Base-by-base conservation (phyloP, 1,140 invertebrate genomes). In the Drosophila rhopaloa region DNA sequence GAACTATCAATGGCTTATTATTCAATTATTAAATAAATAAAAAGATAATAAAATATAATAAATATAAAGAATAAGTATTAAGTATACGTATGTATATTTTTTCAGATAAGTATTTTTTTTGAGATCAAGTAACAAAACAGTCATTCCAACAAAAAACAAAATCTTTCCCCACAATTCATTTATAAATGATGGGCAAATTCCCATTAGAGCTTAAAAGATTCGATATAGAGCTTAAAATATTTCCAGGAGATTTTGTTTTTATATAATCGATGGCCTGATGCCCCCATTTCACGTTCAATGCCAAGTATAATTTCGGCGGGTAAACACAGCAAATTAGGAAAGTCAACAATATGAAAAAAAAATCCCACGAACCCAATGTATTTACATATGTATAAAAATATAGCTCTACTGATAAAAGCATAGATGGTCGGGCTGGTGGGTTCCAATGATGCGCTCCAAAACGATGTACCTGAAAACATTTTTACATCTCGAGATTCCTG, bases 291-390 rank as follows among this genome's bases (percentile, higher is more conserved):
- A 50, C 43, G 68, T 78, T 78, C 81, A 85, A 85, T 81, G 81
- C 73, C 81, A 84, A 85, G 81, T 78, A 66, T 84, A 85, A 85
- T 70, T 85, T 85, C 58, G 72, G 60, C 61, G 81, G 53, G 66
- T 41, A 75, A 76, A 66, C 74, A 70, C 60, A 61, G 47, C 77
- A 73, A 81, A 78, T 85, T 85, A 65, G 73, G 66, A 68, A 77
- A 65, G 81, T 77, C 79, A 80, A 72, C 76, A 84, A 79, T 80
- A 68, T 80, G 67, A 81, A 61, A 80, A 68, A 79, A 79, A 56
- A 81, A 54, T 38, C 66, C 65, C 27, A 46, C 43, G 19, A 40
- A 47, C 44, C 38, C 55, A 48, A 63, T 61, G 41, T 46, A 50
- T 48, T 24, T 24, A 50, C 47, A 56, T 75, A 24, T 55, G 38